A percentile compares a stretch with the other conserved stretches of the same genome.
phyloP scores from a whole-genome alignment of 2,797 vertebrate species.

The Petrocephalus sullivani region DNA sequence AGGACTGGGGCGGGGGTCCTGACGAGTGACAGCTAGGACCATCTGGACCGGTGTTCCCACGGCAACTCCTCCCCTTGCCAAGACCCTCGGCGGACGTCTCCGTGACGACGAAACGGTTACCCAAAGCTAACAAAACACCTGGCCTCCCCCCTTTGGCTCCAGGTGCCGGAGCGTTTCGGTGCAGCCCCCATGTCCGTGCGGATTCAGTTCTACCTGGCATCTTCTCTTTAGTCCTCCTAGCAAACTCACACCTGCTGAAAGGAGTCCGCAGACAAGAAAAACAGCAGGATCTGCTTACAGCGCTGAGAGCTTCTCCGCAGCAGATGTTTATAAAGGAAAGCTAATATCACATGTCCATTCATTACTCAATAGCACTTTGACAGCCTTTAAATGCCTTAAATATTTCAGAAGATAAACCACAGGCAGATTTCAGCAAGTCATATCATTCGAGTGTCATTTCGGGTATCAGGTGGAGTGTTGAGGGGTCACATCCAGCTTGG shows the following conservation, averaged over 20 bases:
- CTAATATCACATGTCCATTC: neutral
- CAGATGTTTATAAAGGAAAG: conserved; percentile 1
- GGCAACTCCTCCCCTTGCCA: neutral
- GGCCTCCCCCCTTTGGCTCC: neutral
- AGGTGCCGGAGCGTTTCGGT: neutral
- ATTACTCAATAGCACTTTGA: neutral
- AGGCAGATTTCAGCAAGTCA: neutral
- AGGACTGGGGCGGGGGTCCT: neutral
- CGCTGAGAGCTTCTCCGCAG: neutral
- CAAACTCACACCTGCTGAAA: neutral
- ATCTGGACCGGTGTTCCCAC: neutral
- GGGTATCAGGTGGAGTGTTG: neutral
- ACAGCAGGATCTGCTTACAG: neutral
- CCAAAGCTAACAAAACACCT: neutral
- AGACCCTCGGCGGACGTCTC: neutral
- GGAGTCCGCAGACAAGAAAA: neutral
- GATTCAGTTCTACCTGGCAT: neutral
- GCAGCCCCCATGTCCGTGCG: neutral
- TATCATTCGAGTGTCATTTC: neutral
- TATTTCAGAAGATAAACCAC: neutral
- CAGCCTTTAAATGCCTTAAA: neutral
- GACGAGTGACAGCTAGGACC: neutral
- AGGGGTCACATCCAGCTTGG: neutral
- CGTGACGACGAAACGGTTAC: neutral
- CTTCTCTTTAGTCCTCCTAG: neutral